phyloP scores from a whole-genome alignment of 2,888 invertebrate genomes.

The Cantharis rufa region DNA sequence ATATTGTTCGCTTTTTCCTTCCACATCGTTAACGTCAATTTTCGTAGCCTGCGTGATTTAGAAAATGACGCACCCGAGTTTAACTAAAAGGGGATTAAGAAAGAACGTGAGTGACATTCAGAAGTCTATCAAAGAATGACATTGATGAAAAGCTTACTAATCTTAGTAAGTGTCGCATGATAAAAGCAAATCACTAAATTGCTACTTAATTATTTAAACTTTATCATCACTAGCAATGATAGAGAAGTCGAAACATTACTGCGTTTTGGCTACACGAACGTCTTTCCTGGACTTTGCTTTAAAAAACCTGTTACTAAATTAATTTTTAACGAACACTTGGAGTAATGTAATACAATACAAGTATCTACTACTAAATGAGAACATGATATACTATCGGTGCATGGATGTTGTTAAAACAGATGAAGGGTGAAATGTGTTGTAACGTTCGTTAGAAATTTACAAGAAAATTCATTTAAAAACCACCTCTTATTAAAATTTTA shows the following conservation, averaged over 20 bases:
- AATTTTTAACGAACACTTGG: too few relatives aligned
- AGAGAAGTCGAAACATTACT: not conserved
- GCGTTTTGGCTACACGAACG: not conserved
- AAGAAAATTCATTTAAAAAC: too few relatives aligned
- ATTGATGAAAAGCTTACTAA: conserved; percentile 15
- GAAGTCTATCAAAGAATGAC: conserved; percentile 9
- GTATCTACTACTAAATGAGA: too few relatives aligned
- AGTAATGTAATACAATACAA: too few relatives aligned
- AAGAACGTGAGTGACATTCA: conserved; percentile 7
- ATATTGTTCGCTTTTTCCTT: conserved; percentile 8
- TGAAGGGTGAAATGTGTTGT: too few relatives aligned
- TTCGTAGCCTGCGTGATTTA: conserved; percentile 2
- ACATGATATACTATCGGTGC: too few relatives aligned
- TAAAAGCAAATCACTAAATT: conserved; percentile 6
- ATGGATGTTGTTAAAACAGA: too few relatives aligned
- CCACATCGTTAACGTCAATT: conserved; percentile 12
- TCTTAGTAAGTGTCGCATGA: conserved; percentile 1
- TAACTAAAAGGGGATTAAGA: conserved; percentile 11
- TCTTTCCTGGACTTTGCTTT: not conserved
- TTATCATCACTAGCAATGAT: not conserved
- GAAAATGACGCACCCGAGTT: conserved; percentile 6
- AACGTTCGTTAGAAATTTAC: too few relatives aligned
- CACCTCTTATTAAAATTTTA: too few relatives aligned
- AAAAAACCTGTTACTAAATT: conserved; percentile 29
- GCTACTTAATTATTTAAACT: conserved; percentile 14